Evolutionary conservation across 37 sponge, comb jelly and placozoan species (phyloP).

Genomic region (Haliclona indistincta): DNA sequence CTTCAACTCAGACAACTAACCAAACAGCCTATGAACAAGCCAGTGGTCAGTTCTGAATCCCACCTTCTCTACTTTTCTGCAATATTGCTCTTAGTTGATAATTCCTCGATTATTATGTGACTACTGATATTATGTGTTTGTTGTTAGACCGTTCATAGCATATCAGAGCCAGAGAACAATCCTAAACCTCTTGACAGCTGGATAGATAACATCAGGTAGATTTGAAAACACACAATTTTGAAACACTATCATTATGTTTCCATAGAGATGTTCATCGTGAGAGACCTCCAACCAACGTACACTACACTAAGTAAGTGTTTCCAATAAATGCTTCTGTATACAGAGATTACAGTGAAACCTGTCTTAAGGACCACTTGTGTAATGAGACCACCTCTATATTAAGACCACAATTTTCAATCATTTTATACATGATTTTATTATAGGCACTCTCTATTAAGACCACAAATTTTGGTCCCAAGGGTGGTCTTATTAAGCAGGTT

Average conservation of each 20-base stretch:
- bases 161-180: slow-evolving; percentile 83
- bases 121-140: neutral
- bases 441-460: too few species aligned
- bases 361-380: too few species aligned
- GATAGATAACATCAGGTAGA: slow-evolving; percentile 85
- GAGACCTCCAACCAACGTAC: slow-evolving; percentile 94
- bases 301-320: slow-evolving; percentile 77
- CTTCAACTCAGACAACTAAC: slow-evolving; percentile 87
- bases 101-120: neutral
- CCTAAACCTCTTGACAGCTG: slow-evolving; percentile 90
- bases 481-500: too few species aligned
- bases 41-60: slow-evolving; percentile 56
- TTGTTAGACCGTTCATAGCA: slow-evolving; percentile 69
- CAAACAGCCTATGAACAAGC: slow-evolving; percentile 83
- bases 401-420: too few species aligned
- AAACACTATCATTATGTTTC: neutral
- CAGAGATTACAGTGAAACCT: too few species aligned
- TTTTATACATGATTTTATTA: too few species aligned
- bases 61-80: neutral
- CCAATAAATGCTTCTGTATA: neutral
- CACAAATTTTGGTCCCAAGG: too few species aligned
- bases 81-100: neutral
- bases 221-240: neutral
- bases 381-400: too few species aligned
- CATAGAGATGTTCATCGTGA: slow-evolving; percentile 91